phyloP scores from a whole-genome alignment of 2,888 invertebrate species.

The Nomada hirtipes region DNA sequence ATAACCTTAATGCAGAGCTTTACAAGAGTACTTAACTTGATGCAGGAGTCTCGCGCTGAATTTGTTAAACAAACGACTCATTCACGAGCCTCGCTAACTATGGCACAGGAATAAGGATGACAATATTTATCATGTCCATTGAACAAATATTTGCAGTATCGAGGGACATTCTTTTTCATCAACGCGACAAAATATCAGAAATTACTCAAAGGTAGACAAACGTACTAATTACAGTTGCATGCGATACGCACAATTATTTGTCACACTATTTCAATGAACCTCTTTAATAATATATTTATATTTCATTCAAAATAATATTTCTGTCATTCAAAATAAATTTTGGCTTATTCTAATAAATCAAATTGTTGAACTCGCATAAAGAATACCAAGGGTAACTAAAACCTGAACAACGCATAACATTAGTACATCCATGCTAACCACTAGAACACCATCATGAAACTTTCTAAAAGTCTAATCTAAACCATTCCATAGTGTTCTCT shows the following conservation, averaged over 20 bases:
- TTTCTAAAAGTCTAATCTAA: too few species aligned
- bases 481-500: too few species aligned
- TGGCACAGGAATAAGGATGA: conserved; percentile 5
- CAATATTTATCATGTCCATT: background rate
- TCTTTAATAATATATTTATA: too few species aligned
- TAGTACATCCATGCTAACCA: too few species aligned
- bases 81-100: conserved; percentile 21
- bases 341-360: background rate
- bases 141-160: background rate
- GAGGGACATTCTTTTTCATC: background rate
- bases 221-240: too few species aligned
- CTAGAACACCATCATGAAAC: too few species aligned
- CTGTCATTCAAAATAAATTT: background rate
- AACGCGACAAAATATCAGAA: too few species aligned
- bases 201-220: background rate
- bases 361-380: background rate
- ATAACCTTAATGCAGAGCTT: conserved; percentile 26
- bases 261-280: too few species aligned
- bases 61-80: conserved; percentile 28
- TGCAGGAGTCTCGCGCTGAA: background rate
- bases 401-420: too few species aligned
- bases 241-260: too few species aligned
- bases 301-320: too few species aligned
- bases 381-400: background rate
- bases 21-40: conserved; percentile 11